These are phyloP conservation scores for Calypte anna DNA, from an alignment of 2,113 vertebrate species.

Conservation along the genomic window DNA sequence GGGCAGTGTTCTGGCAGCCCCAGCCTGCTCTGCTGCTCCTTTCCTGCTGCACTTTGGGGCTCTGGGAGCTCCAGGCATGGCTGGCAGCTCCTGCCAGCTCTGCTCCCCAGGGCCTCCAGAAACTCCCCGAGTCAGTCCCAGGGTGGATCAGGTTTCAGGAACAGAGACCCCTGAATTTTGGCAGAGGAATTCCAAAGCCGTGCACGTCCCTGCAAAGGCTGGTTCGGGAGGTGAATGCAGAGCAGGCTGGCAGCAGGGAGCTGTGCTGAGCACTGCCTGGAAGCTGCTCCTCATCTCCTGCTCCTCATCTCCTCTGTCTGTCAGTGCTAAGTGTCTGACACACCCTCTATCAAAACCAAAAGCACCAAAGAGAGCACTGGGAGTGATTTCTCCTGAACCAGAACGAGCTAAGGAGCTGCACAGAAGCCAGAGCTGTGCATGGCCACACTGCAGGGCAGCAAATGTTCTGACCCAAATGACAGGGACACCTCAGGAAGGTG, in stretches of 20 bases:
- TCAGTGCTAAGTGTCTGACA: not conserved
- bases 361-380: not conserved
- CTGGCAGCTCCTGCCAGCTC: not conserved
- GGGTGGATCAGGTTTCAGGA: not conserved
- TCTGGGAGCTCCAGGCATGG: not conserved
- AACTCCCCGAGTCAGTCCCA: not conserved
- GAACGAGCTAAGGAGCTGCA: not conserved
- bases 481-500: fast-evolving
- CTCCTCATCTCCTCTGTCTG: fast-evolving
- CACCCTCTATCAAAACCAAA: not conserved
- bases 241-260: not conserved
- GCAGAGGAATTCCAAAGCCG: not conserved
- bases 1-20: not conserved
- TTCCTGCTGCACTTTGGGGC: not conserved
- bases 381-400: not conserved
- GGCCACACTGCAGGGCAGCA: not conserved
- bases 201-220: not conserved
- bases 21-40: not conserved
- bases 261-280: not conserved
- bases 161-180: not conserved
- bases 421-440: fast-evolving
- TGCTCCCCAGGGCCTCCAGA: not conserved
- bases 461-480: fast-evolving
- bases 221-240: not conserved
- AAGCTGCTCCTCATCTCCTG: not conserved